Base-by-base conservation (phyloP, 2,888 invertebrate genomes). In the Hypercompe scribonia region DNA sequence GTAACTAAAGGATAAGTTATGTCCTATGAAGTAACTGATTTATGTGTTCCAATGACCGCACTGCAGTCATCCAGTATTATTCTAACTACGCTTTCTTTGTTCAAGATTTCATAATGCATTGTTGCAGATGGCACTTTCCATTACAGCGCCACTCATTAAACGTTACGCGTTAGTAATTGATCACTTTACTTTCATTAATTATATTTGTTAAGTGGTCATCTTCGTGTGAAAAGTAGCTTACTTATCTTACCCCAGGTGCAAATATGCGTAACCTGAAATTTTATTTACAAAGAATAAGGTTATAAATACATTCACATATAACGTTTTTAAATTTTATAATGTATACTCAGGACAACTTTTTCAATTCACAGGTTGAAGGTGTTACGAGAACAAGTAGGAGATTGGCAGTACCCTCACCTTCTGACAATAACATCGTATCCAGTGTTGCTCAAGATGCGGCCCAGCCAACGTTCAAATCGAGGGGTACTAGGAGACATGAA, bases 301-400 rank as follows among this genome's bases (percentile, higher is more conserved):
- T 58, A 24, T 50, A 50, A 24, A 28, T 28, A 54, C 54, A n/a
- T 13, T 63, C 33, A 15, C 4, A 21, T 63, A 58, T 8, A 31
- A 31, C 8, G 18, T 64, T 68, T 68, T 33, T 64, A 24, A 2
- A 4, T 31, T 50, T 31, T 42, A 36, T 42, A 10, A 61, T 0
- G 31, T 33, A 10, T 58, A 33, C 36, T 58, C 0, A 75, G 70
- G 58, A 42, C n/a, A 3, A 33, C 3, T 34, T 18, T 34, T 74
- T 63, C 63, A 13, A 21, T 75, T 83, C 93, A 8, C 93, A 95
- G 95, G 92, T 86, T 77, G 93, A 94, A 84, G 90, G 91, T 78
- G 87, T 84, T 28, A 80, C 88, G 66, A 89, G 94, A 78, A 86
- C 84, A 72, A 89, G 92, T 78, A 91, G 94, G 86, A 90, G 94